Evolutionary conservation across 2,888 invertebrate genomes (phyloP).

Genomic region (Corbicula japonica): DNA sequence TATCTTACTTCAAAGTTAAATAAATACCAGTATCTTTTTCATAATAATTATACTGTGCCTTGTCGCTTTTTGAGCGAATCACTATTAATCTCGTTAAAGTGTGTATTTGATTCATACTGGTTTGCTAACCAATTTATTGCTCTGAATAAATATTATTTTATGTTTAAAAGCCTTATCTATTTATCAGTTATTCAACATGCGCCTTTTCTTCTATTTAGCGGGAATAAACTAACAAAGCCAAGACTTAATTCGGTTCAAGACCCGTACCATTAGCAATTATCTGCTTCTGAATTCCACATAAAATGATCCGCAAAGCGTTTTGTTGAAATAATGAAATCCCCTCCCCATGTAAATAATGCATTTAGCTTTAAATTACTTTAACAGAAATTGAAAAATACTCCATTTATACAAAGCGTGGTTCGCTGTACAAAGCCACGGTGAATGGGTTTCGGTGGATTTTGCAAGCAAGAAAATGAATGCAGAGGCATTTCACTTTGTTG

Average conservation of each 20-base stretch:
- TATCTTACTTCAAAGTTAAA: slow-evolving; percentile 61
- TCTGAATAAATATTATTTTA: slow-evolving; percentile 60
- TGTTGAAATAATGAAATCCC: slow-evolving; percentile 62
- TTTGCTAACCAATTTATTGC: slow-evolving; percentile 30
- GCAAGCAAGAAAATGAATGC: slow-evolving; percentile 33
- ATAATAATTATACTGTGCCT: slow-evolving; percentile 52
- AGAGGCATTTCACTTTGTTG: slow-evolving; percentile 37
- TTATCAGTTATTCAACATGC: slow-evolving; percentile 54
- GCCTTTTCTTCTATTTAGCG: slow-evolving; percentile 37
- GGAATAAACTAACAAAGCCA: slow-evolving; percentile 46
- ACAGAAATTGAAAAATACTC: slow-evolving; percentile 54
- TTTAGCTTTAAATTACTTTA: slow-evolving; percentile 56
- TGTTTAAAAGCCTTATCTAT: slow-evolving; percentile 45
- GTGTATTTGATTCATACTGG: slow-evolving; percentile 37
- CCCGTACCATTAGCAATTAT: slow-evolving; percentile 47
- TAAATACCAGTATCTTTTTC: slow-evolving; percentile 56
- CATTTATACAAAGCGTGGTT: slow-evolving; percentile 41
- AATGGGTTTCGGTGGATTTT: slow-evolving; percentile 21
- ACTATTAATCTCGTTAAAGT: slow-evolving; percentile 39
- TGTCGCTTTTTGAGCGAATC: slow-evolving; percentile 45
- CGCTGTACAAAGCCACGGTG: slow-evolving; percentile 27
- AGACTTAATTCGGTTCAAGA: slow-evolving; percentile 43
- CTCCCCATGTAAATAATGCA: slow-evolving; percentile 62
- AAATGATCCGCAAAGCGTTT: slow-evolving; percentile 55
- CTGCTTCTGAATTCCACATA: slow-evolving; percentile 45